Conservation (phyloP, 2,797 vertebrate genomes). For the Yasuhikotakia modesta region DNA sequence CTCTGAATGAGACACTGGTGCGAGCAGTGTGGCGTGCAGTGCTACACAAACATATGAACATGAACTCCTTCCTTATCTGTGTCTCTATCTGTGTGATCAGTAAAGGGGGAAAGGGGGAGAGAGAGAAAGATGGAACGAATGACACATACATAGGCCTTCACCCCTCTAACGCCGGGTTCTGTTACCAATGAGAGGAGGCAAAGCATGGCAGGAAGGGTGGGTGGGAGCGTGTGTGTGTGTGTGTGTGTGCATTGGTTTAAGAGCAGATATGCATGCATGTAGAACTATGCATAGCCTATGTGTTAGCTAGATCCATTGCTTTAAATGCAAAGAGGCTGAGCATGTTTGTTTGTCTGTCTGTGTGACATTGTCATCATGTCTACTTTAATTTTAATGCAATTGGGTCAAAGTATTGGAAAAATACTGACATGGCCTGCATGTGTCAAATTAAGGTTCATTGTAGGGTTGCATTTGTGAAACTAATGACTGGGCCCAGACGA, state of each 20-base stretch:
- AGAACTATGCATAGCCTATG: neutral
- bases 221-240: neutral
- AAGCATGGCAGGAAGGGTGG: constrained; percentile 49
- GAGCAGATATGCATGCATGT: neutral
- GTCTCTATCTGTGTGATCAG: constrained; percentile 64
- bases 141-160: constrained; percentile 67
- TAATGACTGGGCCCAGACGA: neutral
- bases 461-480: neutral
- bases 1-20: constrained; percentile 52
- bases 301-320: neutral
- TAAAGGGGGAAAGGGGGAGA: constrained; percentile 46
- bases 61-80: constrained; percentile 63
- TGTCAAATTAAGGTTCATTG: constrained; percentile 8
- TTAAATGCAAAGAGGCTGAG: constrained; percentile 23
- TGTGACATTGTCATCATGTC: constrained; percentile 47
- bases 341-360: constrained; percentile 19
- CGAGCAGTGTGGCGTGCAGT: constrained; percentile 41
- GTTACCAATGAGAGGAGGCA: constrained; percentile 67
- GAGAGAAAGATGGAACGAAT: constrained; percentile 65
- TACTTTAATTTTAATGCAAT: constrained; percentile 35
- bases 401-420: constrained; percentile 27
- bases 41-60: constrained; percentile 50
- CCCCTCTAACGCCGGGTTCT: constrained; percentile 62
- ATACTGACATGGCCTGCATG: constrained; percentile 30
- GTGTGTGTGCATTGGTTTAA: constrained; percentile 15